phyloP scores from a whole-genome alignment of 2,113 vertebrate genomes.

The Maccullochella peelii region DNA sequence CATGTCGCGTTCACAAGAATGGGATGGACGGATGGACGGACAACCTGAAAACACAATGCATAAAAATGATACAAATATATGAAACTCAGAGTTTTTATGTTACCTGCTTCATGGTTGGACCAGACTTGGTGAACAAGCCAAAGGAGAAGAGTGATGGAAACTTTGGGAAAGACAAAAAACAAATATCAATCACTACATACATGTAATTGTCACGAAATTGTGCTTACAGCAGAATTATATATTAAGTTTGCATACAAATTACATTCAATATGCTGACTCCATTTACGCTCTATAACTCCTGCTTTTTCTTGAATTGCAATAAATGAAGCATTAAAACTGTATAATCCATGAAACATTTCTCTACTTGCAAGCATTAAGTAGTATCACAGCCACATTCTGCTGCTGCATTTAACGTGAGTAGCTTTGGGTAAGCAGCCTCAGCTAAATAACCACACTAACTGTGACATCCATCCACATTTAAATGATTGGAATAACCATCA shows the following conservation, averaged over 20 bases:
- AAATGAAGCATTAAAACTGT: background rate
- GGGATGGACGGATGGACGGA: too few species aligned
- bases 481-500: background rate
- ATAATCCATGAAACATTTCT: background rate
- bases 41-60: too few species aligned
- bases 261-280: background rate
- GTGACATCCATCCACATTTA: conserved; percentile 4
- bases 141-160: conserved; percentile 90
- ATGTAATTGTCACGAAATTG: background rate
- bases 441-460: background rate
- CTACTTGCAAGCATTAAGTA: background rate
- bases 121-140: conserved; percentile 87
- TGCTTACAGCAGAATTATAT: background rate
- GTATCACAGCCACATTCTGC: background rate
- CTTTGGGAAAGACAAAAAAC: conserved; percentile 66
- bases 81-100: background rate
- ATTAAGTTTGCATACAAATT: background rate
- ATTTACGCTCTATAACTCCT: background rate
- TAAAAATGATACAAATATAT: background rate
- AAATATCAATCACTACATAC: background rate
- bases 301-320: background rate
- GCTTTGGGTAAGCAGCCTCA: background rate
- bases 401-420: conserved; percentile 8
- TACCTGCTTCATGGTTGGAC: conserved; percentile 92
- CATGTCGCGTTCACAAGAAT: too few species aligned